These are phyloP conservation scores for Drosophila sechellia DNA, from an alignment of 1,140 invertebrate species.

Conservation along the genomic window DNA sequence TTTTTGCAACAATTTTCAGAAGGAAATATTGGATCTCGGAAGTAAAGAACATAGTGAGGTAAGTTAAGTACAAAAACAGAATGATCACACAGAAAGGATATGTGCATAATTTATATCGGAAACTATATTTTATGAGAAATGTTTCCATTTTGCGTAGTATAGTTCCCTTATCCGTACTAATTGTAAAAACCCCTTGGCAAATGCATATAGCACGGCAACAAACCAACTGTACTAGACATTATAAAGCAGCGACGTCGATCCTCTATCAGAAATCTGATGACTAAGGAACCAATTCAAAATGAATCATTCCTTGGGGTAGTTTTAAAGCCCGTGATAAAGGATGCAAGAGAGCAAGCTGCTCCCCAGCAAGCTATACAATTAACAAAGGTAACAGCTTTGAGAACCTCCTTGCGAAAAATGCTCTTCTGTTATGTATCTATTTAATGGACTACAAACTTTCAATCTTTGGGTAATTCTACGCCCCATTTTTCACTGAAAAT, in stretches of 20 bases:
- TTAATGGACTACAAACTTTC: slow-evolving; percentile 3
- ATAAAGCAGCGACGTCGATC: slow-evolving; percentile 77
- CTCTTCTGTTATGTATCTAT: slow-evolving; percentile 1
- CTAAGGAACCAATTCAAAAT: slow-evolving; percentile 78
- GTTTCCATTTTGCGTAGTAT: neutral
- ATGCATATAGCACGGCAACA: slow-evolving; percentile 49
- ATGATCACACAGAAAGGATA: neutral
- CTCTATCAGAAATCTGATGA: slow-evolving; percentile 70
- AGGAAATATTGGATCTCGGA: slow-evolving; percentile 26
- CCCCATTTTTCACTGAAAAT: neutral
- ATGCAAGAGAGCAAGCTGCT: slow-evolving; percentile 84
- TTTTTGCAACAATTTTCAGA: slow-evolving; percentile 11
- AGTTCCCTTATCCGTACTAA: neutral
- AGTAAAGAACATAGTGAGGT: slow-evolving; percentile 31
- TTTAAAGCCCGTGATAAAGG: slow-evolving; percentile 87
- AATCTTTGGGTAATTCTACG: slow-evolving; percentile 1
- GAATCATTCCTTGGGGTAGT: slow-evolving; percentile 86
- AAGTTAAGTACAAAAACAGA: slow-evolving; percentile 7
- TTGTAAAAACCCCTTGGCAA: slow-evolving; percentile 8
- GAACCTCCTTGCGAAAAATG: neutral
- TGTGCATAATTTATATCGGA: neutral
- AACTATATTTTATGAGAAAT: neutral
- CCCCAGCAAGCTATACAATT: slow-evolving; percentile 85
- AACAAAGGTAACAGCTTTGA: slow-evolving; percentile 67
- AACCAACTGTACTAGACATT: slow-evolving; percentile 67